Percentiles rank a stretch among this genome's conserved stretches.
These are phyloP conservation scores for Verasper variegatus DNA, from an alignment of 2,113 vertebrate genomes.

Conservation along the genomic window DNA sequence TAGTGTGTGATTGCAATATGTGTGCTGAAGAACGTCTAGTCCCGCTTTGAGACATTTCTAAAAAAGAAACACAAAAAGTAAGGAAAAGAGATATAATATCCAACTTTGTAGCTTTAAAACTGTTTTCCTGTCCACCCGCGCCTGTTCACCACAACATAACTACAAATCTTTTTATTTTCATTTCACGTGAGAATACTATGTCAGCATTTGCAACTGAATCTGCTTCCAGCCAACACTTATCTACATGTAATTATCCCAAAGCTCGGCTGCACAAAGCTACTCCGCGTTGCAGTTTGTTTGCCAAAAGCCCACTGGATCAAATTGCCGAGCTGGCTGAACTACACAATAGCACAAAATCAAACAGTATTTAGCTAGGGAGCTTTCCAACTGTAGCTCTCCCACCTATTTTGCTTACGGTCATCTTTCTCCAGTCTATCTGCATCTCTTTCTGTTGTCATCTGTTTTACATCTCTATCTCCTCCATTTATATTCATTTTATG, in stretches of 20 bases:
- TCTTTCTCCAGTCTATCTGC: not conserved
- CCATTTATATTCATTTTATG: not conserved
- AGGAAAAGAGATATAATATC: not conserved
- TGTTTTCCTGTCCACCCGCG: conserved; percentile 2
- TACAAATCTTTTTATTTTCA: not conserved
- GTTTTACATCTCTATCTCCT: conserved; percentile 2
- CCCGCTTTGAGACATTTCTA: not conserved
- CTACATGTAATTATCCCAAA: conserved; percentile 55
- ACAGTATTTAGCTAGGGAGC: conserved; percentile 38
- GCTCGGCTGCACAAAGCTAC: conserved; percentile 20
- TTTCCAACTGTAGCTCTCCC: conserved; percentile 29
- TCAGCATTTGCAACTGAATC: conserved; percentile 41
- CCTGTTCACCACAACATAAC: conserved; percentile 5
- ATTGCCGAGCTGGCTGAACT: conserved; percentile 54
- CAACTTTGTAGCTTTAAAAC: conserved; percentile 24
- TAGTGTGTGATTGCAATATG: not conserved
- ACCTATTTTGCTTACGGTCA: not conserved
- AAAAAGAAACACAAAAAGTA: not conserved
- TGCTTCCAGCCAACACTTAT: conserved; percentile 18
- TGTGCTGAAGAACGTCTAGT: not conserved
- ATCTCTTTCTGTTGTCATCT: not conserved
- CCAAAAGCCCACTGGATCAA: conserved; percentile 47
- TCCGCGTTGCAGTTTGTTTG: conserved; percentile 40
- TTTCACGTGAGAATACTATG: conserved; percentile 20
- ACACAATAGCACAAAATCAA: conserved; percentile 44